phyloP scores from a whole-genome alignment of 2,888 invertebrate species.

The Spodoptera picta region DNA sequence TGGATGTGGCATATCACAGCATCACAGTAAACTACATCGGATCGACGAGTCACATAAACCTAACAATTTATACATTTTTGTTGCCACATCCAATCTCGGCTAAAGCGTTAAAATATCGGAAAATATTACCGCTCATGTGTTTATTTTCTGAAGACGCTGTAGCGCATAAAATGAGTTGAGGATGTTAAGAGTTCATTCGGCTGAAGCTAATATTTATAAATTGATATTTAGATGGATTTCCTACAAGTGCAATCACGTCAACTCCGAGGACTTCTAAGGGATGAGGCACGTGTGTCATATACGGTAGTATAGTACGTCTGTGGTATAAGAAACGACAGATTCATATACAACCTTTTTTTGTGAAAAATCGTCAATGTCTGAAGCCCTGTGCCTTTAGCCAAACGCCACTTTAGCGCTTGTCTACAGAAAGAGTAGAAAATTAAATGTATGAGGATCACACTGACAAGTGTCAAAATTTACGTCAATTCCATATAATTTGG shows the following conservation, averaged over 20 bases:
- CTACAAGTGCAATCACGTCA: slow-evolving; percentile 40
- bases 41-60: too few relatives aligned
- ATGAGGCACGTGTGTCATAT: slow-evolving; percentile 4
- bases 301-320: not conserved
- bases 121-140: slow-evolving; percentile 8
- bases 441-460: too few relatives aligned
- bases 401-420: too few relatives aligned
- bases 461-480: too few relatives aligned
- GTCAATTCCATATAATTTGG: too few relatives aligned
- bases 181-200: slow-evolving; percentile 16
- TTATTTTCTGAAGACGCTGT: slow-evolving; percentile 24
- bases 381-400: too few relatives aligned
- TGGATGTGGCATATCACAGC: too few relatives aligned
- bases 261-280: slow-evolving; percentile 20
- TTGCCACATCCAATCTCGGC: too few relatives aligned
- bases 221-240: slow-evolving; percentile 47
- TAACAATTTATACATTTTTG: too few relatives aligned
- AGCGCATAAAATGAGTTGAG: slow-evolving; percentile 28
- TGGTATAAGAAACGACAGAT: not conserved
- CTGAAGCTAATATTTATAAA: slow-evolving; percentile 45
- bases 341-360: not conserved
- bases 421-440: too few relatives aligned
- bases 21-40: too few relatives aligned
- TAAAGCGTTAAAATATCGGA: slow-evolving; percentile 5
- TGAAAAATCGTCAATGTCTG: too few relatives aligned